phyloP scores from a whole-genome alignment of 1,140 invertebrate genomes.

The Brachionus asplanchnoidis region DNA sequence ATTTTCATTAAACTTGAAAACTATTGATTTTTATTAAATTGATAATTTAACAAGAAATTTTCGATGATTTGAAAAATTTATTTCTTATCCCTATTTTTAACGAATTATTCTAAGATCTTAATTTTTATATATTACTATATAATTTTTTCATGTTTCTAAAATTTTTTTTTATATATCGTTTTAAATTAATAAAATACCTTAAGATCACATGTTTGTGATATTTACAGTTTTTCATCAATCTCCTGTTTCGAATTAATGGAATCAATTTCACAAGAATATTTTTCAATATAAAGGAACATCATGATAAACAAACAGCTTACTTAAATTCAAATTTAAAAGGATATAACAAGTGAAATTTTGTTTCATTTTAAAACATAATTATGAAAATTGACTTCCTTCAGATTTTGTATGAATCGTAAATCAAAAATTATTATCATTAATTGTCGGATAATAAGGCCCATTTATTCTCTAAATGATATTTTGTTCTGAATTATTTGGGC shows the following conservation, averaged over 20 bases:
- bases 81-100: too few species aligned
- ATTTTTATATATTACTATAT: too few species aligned
- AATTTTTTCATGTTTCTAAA: too few species aligned
- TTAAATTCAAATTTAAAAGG: not conserved
- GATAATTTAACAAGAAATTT: too few species aligned
- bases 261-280: too few species aligned
- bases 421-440: not conserved
- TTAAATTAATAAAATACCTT: not conserved
- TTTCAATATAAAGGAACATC: not conserved
- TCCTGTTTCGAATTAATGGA: too few species aligned
- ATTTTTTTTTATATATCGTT: too few species aligned
- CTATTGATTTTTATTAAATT: too few species aligned
- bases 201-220: not conserved
- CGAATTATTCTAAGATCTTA: too few species aligned
- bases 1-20: too few species aligned
- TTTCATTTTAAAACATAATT: not conserved
- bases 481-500: not conserved
- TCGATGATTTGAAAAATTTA: too few species aligned
- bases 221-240: not conserved
- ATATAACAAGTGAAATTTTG: not conserved
- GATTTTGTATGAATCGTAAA: not conserved
- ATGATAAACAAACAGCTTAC: not conserved
- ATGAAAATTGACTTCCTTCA: not conserved
- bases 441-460: not conserved
- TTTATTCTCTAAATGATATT: not conserved